phyloP scores from a whole-genome alignment of 2,888 invertebrate genomes.

The Cheiracanthium punctorium region DNA sequence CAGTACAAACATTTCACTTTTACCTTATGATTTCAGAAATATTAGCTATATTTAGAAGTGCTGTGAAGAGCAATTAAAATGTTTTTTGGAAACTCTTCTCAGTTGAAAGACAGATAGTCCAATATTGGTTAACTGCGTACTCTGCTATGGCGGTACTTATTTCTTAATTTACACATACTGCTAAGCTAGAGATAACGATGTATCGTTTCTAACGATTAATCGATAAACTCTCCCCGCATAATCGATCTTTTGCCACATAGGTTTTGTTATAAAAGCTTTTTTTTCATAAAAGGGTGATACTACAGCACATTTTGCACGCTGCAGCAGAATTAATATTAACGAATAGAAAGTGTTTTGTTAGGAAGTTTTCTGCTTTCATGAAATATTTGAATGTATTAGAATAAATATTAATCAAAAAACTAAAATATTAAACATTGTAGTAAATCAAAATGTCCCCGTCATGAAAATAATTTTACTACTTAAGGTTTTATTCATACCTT shows the following conservation, averaged over 20 bases:
- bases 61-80: background rate
- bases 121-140: slow-evolving; percentile 46
- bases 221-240: slow-evolving; percentile 23
- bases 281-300: no score
- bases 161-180: slow-evolving; percentile 52
- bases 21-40: background rate
- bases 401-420: no score
- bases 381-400: no score
- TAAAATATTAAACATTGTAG: no score
- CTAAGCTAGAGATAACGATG: slow-evolving; percentile 37
- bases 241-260: slow-evolving; percentile 20
- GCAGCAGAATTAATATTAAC: no score
- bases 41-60: background rate
- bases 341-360: no score
- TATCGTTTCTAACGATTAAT: slow-evolving; percentile 40
- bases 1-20: background rate
- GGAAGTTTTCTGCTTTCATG: no score
- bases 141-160: slow-evolving; percentile 34
- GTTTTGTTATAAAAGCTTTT: no score
- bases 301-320: no score
- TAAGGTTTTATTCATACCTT: no score
- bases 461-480: no score
- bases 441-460: no score
- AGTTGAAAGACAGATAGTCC: slow-evolving; percentile 4
- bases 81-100: background rate